Percentiles rank a stretch among this genome's conserved stretches.
These are phyloP conservation scores for Zosterops japonicus DNA, from an alignment of 2,113 vertebrate genomes.

Conservation along the genomic window DNA sequence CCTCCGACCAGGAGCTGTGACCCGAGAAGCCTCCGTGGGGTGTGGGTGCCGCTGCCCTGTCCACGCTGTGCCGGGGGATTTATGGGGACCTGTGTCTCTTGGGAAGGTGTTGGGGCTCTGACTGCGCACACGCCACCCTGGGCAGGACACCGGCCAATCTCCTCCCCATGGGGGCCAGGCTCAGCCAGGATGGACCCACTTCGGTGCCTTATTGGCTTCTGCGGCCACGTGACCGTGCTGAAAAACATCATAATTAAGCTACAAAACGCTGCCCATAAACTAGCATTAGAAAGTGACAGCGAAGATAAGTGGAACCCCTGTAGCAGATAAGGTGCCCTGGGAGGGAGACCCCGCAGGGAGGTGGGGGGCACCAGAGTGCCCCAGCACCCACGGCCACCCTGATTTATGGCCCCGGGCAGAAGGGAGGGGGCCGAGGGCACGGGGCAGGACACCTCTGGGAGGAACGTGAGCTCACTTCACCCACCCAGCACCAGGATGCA, in stretches of 20 bases:
- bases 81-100: not conserved
- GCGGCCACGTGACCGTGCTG: conserved; percentile 50
- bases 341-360: conserved; percentile 1
- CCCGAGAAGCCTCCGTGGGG: not conserved
- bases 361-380: not conserved
- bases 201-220: conserved; percentile 68
- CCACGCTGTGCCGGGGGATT: not conserved
- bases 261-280: conserved; percentile 55
- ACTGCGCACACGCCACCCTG: not conserved
- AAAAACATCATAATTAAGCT: conserved; percentile 65
- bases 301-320: conserved; percentile 61
- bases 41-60: not conserved
- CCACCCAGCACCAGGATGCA: rapidly evolving
- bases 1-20: not conserved
- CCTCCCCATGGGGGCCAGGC: conserved; percentile 66
- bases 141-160: conserved; percentile 56
- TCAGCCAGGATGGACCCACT: conserved; percentile 43
- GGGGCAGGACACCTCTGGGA: not conserved
- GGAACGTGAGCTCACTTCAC: not conserved
- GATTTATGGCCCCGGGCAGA: not conserved
- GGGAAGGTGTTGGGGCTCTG: conserved; percentile 52
- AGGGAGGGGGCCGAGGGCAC: not conserved
- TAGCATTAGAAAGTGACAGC: conserved; percentile 66
- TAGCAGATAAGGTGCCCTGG: conserved; percentile 8
- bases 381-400: not conserved